Evolutionary conservation across 2,888 invertebrate genomes (phyloP), one percentile per base, ranked within the genome.

Genomic region (Eupelmus urozonus): DNA sequence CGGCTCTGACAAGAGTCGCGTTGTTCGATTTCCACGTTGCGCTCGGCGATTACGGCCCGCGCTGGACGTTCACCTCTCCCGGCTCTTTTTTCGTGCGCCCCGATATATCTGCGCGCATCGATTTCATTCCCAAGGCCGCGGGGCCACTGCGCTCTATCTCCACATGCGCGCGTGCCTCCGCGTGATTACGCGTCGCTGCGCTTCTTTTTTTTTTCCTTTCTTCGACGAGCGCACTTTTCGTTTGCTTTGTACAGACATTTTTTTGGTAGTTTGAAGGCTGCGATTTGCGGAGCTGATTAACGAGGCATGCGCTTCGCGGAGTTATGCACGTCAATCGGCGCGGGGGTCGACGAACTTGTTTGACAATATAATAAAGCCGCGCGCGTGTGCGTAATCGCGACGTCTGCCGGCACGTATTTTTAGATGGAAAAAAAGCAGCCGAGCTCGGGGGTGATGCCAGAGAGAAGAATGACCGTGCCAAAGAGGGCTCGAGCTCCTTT

Each of bases 331-430:
- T 18, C 60, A 40, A 40, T 62, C 42, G 23, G 1, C 4, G 23
- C 2, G 5, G 16, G 51, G 76, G 76, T 71, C 70, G 57, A 59
- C 23, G 76, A 76, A 59, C 76, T 71, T 3, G 49, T 62, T 63
- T 49, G 51, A 65, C 57, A 45, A 63, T 65, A 23, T 76, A 76
- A 76, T 63, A 63, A 65, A 63, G 55, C 55, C 25, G 25, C 29
- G 1, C 40, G 20, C 11, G n/a, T 23, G 18, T 40, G 63, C 34
- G 59, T 65, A 71, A 76, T 70, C 49, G 27, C 60, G 55, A 27
- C 63, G 62, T 29, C 11, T 20, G 29, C n/a, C n/a, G n/a, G n/a
- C n/a, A n/a, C 42, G 70, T 67, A 69, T 76, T 76, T 76, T 76
- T 60, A 70, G 76, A 69, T 20, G 62, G 20, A 55, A 65, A 23